Evolutionary conservation across 2,888 invertebrate species (phyloP), one percentile per base, ranked within the genome.

Genomic region (Hoplodrina ambigua): DNA sequence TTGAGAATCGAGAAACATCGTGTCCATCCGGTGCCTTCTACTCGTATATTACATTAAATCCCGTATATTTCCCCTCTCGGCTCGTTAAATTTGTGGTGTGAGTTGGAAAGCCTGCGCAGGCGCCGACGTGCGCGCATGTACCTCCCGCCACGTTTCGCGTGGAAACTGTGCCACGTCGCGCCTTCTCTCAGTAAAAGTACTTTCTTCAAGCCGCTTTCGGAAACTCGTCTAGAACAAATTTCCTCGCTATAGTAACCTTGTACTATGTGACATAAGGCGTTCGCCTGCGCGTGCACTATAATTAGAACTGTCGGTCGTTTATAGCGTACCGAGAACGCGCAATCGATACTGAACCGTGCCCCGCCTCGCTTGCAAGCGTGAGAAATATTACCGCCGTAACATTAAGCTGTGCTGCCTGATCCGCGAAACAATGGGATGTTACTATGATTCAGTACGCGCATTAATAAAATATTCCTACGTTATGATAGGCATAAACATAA

Each of bases 151-250:
- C 81, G 74, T 84, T 84, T 85, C 86, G 86, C 94, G 94, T 95
- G 94, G 95, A 95, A 96, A 96, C 95, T 95, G 91, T 94, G 95
- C 89, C 95, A 94, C 89, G 86, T 89, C 90, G 89, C 87, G 88
- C 90, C 89, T 91, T 91, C 94, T 93, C 92, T 89, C 87, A 95
- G 95, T 94, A 96, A 95, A 95, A 96, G 95, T 94, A 94, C 95
- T 96, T 95, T 95, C 95, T 94, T 95, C 93, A 86, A 90, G 91
- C 94, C 94, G 94, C 94, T 94, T 95, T 95, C 94, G 91, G 94
- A 96, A 95, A 94, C 93, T 91, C 86, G 94, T 90, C 92, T 91
- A 89, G 90, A 92, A 91, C 90, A 87, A 91, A 92, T 93, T 94
- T 94, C 91, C 93, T 92, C 89, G 87, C 88, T 91, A 89, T 87